These are phyloP conservation scores for Malurus splendens DNA, from an alignment of 2,797 vertebrate species.

Conservation along the genomic window DNA sequence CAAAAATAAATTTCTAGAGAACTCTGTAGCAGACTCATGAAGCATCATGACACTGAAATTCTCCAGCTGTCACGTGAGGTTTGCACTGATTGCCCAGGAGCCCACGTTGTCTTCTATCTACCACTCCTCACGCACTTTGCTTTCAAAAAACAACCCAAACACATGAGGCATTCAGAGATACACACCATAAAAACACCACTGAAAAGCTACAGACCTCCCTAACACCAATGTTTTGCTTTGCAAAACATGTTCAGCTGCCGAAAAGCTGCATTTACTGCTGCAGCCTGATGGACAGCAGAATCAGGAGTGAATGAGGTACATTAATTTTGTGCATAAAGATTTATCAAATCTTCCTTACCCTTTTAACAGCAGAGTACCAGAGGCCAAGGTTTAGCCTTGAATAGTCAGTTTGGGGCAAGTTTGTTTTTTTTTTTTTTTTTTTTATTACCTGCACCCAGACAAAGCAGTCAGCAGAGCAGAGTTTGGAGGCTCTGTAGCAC, in stretches of 20 bases:
- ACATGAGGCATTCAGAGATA: not conserved
- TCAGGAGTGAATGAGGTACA: not conserved
- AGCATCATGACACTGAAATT: fast-evolving
- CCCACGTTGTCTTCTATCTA: not conserved
- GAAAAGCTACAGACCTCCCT: not conserved
- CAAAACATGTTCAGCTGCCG: not conserved
- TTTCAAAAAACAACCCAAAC: not conserved
- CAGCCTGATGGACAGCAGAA: not conserved
- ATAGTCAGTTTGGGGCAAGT: not conserved
- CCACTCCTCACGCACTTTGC: not conserved
- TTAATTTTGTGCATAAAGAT: not conserved
- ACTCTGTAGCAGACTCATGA: not conserved
- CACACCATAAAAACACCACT: not conserved
- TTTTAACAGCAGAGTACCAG: not conserved
- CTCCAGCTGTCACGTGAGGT: fast-evolving
- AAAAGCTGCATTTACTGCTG: not conserved
- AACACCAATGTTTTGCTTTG: not conserved
- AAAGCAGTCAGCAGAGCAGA: not conserved
- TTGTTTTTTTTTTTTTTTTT: not conserved
- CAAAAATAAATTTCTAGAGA: not conserved
- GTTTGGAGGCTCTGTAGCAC: fast-evolving
- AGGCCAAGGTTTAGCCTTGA: not conserved
- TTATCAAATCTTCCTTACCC: not conserved
- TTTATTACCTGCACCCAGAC: not conserved
- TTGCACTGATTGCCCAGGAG: not conserved